A percentile compares a stretch with the other conserved stretches of the same genome.
phyloP scores from a whole-genome alignment of 2,113 vertebrate genomes.

The Lepus americanus region DNA sequence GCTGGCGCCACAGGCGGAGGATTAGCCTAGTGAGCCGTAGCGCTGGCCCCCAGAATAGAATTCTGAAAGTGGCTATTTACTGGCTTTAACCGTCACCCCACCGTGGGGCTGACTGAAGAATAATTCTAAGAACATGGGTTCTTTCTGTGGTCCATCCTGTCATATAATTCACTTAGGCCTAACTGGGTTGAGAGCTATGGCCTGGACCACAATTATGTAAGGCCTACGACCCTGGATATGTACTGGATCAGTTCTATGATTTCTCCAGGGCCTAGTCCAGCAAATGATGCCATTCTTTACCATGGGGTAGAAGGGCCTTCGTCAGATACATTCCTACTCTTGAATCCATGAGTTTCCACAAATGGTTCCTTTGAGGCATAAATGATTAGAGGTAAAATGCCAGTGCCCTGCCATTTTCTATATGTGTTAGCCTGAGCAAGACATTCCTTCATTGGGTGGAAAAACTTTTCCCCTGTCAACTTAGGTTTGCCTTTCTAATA shows the following conservation, averaged over 20 bases:
- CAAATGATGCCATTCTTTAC: background rate
- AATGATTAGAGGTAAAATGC: background rate
- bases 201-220: background rate
- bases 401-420: background rate
- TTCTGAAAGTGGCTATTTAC: background rate
- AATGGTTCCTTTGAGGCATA: background rate
- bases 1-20: too few species aligned
- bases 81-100: background rate
- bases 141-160: background rate
- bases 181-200: background rate
- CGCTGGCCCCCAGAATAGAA: too few species aligned
- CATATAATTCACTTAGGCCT: background rate
- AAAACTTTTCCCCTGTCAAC: constrained; percentile 1
- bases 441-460: background rate
- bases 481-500: constrained; percentile 1
- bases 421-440: background rate
- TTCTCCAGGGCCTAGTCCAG: background rate
- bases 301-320: background rate
- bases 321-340: background rate
- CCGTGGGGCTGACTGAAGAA: constrained; percentile 28
- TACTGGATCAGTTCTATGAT: background rate
- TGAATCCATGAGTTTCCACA: background rate
- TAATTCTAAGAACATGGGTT: background rate
- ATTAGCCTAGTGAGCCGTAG: too few species aligned
- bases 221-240: background rate